These are phyloP conservation scores for Reticulitermes lucifugus DNA, from an alignment of 2,888 invertebrate species.

Conservation along the genomic window DNA sequence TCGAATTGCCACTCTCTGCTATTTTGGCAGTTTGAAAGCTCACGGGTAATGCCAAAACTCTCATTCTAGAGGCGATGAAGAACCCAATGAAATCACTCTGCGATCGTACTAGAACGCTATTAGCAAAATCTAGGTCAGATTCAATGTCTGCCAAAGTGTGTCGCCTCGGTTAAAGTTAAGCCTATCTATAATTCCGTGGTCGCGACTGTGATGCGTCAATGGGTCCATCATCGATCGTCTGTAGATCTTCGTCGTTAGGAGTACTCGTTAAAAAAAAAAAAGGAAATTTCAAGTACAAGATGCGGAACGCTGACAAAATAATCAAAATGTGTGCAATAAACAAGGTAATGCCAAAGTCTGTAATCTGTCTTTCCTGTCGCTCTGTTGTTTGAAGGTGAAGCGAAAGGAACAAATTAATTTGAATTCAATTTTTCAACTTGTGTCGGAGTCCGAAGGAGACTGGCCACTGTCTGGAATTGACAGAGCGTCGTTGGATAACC, in stretches of 20 bases:
- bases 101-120: neutral
- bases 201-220: neutral
- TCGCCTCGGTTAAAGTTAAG: neutral
- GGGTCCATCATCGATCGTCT: neutral
- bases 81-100: neutral
- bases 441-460: too few relatives aligned
- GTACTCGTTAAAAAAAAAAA: neutral
- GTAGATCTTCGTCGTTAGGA: neutral
- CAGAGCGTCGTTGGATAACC: too few relatives aligned
- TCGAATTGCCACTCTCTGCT: slow-evolving; percentile 18
- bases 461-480: too few relatives aligned
- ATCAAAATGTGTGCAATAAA: neutral
- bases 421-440: too few relatives aligned
- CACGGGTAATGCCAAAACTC: neutral
- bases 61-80: neutral
- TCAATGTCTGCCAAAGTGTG: neutral
- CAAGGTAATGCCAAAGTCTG: too few relatives aligned
- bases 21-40: neutral
- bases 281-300: neutral
- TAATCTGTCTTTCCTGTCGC: too few relatives aligned
- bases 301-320: neutral
- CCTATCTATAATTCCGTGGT: neutral
- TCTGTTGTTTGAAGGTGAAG: too few relatives aligned
- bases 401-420: too few relatives aligned
- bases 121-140: slow-evolving; percentile 25